Evolutionary conservation across 2,888 invertebrate genomes (phyloP).

Genomic region (Lasioglossum morio): DNA sequence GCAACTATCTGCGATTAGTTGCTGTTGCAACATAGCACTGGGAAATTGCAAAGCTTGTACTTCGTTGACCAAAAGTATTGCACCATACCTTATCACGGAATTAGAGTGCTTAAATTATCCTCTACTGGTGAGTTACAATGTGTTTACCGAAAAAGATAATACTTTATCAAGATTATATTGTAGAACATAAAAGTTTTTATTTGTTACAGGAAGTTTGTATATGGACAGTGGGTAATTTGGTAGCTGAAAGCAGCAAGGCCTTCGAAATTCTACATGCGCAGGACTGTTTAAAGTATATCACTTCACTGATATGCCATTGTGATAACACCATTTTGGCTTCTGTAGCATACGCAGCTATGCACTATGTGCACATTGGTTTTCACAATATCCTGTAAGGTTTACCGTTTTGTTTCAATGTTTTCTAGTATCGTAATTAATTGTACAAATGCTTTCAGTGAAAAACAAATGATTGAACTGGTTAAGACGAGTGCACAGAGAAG

Average conservation of each 20-base stretch:
- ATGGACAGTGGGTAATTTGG: conserved; percentile 83
- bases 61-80: conserved; percentile 84
- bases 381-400: conserved; percentile 75
- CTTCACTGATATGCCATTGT: conserved; percentile 70
- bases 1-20: conserved; percentile 86
- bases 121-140: conserved; percentile 71
- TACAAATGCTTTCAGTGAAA: conserved; percentile 68
- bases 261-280: conserved; percentile 80
- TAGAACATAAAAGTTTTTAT: too few species aligned
- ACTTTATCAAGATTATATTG: too few species aligned
- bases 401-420: neutral
- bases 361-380: conserved; percentile 73
- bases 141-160: neutral
- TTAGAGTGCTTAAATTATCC: conserved; percentile 81
- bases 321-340: conserved; percentile 73
- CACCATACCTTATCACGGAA: conserved; percentile 85
- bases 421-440: neutral
- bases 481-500: conserved; percentile 60
- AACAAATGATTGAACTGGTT: conserved; percentile 71
- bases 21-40: conserved; percentile 86
- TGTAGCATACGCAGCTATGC: conserved; percentile 77
- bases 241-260: conserved; percentile 73
- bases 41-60: conserved; percentile 85
- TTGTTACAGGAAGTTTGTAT: conserved; percentile 78
- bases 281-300: conserved; percentile 75